phyloP scores from a whole-genome alignment of 2,797 vertebrate species.

The Amblyraja radiata region DNA sequence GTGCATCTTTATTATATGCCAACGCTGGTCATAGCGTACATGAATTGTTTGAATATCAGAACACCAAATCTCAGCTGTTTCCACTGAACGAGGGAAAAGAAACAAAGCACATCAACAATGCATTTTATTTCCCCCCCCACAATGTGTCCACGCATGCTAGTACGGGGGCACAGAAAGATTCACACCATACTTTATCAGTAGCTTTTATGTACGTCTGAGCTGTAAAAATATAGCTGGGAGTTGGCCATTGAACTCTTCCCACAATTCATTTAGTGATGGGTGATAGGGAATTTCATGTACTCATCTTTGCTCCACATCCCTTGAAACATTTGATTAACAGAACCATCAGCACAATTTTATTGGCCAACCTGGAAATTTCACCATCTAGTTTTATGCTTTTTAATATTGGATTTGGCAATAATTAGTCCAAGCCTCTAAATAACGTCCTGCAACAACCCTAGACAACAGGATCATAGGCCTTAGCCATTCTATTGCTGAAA shows the following conservation, averaged over 20 bases:
- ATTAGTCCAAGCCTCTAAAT: neutral
- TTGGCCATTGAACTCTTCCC: too few relatives aligned
- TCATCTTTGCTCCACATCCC: too few relatives aligned
- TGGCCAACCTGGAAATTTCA: neutral
- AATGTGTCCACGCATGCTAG: neutral
- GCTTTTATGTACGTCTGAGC: neutral
- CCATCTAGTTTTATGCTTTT: too few relatives aligned
- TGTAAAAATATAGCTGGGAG: neutral
- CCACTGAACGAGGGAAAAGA: neutral
- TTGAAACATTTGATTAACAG: too few relatives aligned
- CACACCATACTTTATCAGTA: neutral
- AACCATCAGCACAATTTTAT: too few relatives aligned
- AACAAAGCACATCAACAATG: neutral
- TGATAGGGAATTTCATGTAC: too few relatives aligned
- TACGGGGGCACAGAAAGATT: neutral
- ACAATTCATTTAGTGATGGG: too few relatives aligned
- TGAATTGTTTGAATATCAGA: neutral
- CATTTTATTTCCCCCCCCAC: neutral
- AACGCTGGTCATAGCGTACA: neutral
- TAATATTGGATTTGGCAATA: too few relatives aligned
- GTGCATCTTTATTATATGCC: neutral
- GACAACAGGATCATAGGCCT: neutral
- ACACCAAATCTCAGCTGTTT: slow-evolving; percentile 23
- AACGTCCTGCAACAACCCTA: too few relatives aligned
- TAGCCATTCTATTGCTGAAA: neutral